These are phyloP conservation scores for Colistium nudipinnis DNA, from an alignment of 2,113 vertebrate genomes.

Conservation along the genomic window DNA sequence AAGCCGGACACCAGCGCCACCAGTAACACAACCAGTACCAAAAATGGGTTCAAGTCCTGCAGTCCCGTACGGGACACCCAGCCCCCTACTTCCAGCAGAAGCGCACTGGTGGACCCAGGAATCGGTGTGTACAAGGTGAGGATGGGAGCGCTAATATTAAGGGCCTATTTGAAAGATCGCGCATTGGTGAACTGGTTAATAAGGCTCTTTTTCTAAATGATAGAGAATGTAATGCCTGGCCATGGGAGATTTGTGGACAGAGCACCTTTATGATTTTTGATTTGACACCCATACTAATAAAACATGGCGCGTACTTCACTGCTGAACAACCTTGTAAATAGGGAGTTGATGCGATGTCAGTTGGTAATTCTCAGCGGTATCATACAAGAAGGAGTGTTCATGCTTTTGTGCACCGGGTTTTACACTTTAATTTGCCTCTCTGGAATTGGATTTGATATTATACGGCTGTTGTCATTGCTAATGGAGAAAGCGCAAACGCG, in stretches of 20 bases:
- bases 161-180: not conserved
- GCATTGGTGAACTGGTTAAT: not conserved
- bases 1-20: conserved; percentile 62
- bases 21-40: conserved; percentile 78
- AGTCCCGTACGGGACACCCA: conserved; percentile 80
- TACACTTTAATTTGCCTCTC: not conserved
- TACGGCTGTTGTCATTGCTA: not conserved
- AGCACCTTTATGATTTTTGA: conserved; percentile 8
- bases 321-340: not conserved
- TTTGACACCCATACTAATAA: no score
- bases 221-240: not conserved
- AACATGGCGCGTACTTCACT: no score
- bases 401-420: not conserved
- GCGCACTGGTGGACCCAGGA: conserved; percentile 88
- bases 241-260: not conserved
- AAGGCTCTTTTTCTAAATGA: not conserved
- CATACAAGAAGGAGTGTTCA: not conserved
- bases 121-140: conserved; percentile 94
- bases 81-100: conserved; percentile 88
- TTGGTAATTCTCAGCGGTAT: not conserved
- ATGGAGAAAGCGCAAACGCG: not conserved
- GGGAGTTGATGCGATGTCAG: not conserved
- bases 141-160: not conserved
- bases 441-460: conserved; percentile 4
- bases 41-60: conserved; percentile 83